Percentiles rank a stretch among this genome's conserved stretches.
These are phyloP conservation scores for Mechanitis messenoides DNA, from an alignment of 2,888 invertebrate species.

Conservation along the genomic window DNA sequence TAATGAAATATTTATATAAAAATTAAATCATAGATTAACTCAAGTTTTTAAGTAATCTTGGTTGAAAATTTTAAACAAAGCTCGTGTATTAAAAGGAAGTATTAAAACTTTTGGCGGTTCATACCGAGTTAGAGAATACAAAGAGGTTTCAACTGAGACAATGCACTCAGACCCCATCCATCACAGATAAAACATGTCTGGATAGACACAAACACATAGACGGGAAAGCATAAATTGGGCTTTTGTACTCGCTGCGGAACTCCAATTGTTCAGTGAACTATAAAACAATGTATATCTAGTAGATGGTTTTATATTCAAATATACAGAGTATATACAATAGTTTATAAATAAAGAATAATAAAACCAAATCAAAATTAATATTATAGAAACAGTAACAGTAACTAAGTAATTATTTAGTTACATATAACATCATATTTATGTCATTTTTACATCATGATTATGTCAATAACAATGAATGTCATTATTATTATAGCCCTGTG, in stretches of 20 bases:
- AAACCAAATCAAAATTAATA: too few species aligned
- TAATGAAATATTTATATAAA: constrained; percentile 21
- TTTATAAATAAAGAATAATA: too few species aligned
- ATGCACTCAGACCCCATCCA: constrained; percentile 47
- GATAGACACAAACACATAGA: constrained; percentile 38
- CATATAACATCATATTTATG: too few species aligned
- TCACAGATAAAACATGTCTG: constrained; percentile 51
- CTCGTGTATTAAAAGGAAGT: constrained; percentile 25
- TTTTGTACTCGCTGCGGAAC: constrained; percentile 35
- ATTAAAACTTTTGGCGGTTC: constrained; percentile 24
- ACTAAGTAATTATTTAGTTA: too few species aligned
- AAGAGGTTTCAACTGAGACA: constrained; percentile 40
- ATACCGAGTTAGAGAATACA: constrained; percentile 17
- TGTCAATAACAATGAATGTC: too few species aligned
- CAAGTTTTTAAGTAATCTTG: constrained; percentile 20
- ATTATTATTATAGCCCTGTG: too few species aligned
- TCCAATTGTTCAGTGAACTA: constrained; percentile 8
- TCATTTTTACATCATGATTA: too few species aligned
- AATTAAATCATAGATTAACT: constrained; percentile 20
- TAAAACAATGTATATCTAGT: constrained; percentile 4
- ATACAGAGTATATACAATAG: too few species aligned
- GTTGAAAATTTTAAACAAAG: constrained; percentile 25
- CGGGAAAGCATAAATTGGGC: constrained; percentile 41
- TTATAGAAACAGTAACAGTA: too few species aligned
- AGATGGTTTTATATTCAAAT: too few species aligned